A percentile compares a stretch with the other conserved stretches of the same genome.
phyloP scores from a whole-genome alignment of 2,888 invertebrate species.

The Plagodis dolabraria region DNA sequence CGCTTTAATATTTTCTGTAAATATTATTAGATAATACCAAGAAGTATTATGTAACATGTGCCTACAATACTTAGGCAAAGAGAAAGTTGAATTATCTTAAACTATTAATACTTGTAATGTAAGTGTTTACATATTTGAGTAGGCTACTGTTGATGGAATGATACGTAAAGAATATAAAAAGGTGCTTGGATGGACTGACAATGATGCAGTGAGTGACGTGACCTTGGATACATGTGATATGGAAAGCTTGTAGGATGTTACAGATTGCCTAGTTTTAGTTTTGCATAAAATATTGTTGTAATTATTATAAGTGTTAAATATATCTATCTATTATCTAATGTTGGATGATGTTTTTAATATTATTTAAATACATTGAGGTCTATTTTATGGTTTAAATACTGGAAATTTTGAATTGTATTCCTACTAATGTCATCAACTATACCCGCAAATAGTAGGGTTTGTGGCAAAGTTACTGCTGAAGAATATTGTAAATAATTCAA shows the following conservation, averaged over 20 bases:
- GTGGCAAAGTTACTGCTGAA: too few species aligned
- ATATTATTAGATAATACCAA: neutral
- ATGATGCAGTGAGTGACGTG: constrained; percentile 56
- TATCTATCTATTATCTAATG: constrained; percentile 66
- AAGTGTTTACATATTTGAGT: too few species aligned
- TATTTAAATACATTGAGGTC: constrained; percentile 65
- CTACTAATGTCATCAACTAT: neutral
- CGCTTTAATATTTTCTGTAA: neutral
- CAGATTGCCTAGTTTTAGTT: constrained; percentile 62
- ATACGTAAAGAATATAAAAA: constrained; percentile 42
- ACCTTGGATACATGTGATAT: constrained; percentile 75
- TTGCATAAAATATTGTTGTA: constrained; percentile 64
- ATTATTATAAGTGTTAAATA: constrained; percentile 78
- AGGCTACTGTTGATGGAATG: neutral
- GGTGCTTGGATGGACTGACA: constrained; percentile 54
- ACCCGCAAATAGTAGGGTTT: too few species aligned
- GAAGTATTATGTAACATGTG: too few species aligned
- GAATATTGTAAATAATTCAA: constrained; percentile 14
- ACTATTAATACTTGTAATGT: too few species aligned
- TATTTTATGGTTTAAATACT: constrained; percentile 31
- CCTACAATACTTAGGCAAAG: too few species aligned
- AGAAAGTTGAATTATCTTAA: too few species aligned
- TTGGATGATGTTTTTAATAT: constrained; percentile 78
- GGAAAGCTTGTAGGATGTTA: constrained; percentile 51
- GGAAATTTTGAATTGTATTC: constrained; percentile 23